phyloP scores from a whole-genome alignment of 1,140 invertebrate species.

The Rhopalosiphum maidis region DNA sequence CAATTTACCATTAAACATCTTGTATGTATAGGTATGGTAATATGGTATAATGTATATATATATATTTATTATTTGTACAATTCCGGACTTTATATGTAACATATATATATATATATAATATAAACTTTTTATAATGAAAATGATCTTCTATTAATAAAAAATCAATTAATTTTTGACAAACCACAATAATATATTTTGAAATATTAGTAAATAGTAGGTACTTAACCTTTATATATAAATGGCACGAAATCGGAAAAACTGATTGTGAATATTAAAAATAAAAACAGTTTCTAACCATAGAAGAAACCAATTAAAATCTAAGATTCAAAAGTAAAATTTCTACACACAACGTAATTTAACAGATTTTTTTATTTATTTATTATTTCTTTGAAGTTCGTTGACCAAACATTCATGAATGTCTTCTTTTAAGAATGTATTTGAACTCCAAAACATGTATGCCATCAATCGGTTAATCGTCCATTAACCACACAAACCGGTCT shows the following conservation, averaged over 20 bases:
- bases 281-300: not conserved
- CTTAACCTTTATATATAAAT: not conserved
- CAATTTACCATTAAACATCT: too few relatives aligned
- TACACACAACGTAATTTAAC: not conserved
- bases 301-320: not conserved
- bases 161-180: not conserved
- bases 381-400: not conserved
- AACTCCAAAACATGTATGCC: not conserved
- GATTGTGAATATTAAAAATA: not conserved
- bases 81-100: too few relatives aligned
- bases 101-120: too few relatives aligned
- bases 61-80: too few relatives aligned
- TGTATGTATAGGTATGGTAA: not conserved
- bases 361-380: not conserved
- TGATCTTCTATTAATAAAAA: not conserved
- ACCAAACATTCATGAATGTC: not conserved
- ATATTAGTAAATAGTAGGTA: not conserved
- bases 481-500: slow-evolving; percentile 44
- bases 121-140: not conserved
- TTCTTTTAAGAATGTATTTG: not conserved
- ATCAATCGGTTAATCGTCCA: slow-evolving; percentile 27
- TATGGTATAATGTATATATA: too few relatives aligned
- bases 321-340: not conserved
- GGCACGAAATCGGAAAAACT: too few relatives aligned
- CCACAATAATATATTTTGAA: not conserved